These are phyloP conservation scores for Sapajus apella DNA, from an alignment of 2,113 vertebrate genomes.

Conservation along the genomic window DNA sequence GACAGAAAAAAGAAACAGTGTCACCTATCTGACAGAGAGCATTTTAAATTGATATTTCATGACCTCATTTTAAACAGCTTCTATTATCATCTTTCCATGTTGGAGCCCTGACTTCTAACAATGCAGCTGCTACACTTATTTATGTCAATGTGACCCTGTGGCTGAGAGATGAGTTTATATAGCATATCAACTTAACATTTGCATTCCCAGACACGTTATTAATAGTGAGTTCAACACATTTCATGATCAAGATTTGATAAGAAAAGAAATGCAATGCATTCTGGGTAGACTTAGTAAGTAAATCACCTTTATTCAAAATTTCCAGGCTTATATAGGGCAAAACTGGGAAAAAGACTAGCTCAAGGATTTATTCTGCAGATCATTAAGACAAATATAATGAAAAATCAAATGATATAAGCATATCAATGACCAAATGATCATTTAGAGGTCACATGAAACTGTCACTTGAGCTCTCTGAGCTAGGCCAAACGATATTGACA, in stretches of 20 bases:
- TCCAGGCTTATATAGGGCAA: background rate
- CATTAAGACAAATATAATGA: conserved; percentile 28
- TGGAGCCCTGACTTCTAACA: conserved; percentile 39
- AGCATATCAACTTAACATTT: background rate
- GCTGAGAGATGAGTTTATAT: conserved; percentile 17
- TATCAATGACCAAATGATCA: background rate
- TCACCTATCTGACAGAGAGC: background rate
- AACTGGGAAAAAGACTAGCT: background rate
- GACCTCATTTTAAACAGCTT: conserved; percentile 44
- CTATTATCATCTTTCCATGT: background rate
- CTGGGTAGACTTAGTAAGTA: background rate
- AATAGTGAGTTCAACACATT: background rate
- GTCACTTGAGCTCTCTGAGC: background rate
- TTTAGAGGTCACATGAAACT: background rate
- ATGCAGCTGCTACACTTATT: background rate
- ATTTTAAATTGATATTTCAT: conserved; percentile 58
- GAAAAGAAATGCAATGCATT: background rate
- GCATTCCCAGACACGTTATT: background rate
- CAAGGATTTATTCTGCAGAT: background rate
- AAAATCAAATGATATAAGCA: background rate
- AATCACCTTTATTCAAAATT: conserved; percentile 6
- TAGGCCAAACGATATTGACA: background rate
- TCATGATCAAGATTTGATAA: background rate
- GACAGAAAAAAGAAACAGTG: conserved; percentile 42
- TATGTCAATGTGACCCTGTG: conserved; percentile 10